These are phyloP conservation scores for Ailuropoda melanoleuca DNA, from an alignment of 2,113 vertebrate species.

Conservation along the genomic window DNA sequence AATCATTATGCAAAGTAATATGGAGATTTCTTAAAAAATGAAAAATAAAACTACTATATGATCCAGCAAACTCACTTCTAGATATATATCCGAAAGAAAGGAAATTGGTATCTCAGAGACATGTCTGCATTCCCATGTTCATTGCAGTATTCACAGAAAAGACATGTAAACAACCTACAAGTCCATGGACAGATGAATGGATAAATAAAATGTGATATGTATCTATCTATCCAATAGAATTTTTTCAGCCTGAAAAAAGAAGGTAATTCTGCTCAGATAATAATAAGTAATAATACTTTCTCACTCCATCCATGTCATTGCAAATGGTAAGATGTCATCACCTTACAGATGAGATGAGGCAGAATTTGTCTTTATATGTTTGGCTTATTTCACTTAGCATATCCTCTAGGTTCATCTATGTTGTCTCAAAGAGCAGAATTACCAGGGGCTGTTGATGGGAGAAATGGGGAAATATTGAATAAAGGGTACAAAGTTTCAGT, in stretches of 20 bases:
- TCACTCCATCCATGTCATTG: no score
- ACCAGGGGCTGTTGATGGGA: neutral
- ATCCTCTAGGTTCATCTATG: neutral
- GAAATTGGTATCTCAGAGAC: neutral
- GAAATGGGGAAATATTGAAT: neutral
- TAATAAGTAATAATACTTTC: no score
- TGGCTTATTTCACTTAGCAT: neutral
- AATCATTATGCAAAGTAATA: neutral
- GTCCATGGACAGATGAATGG: neutral
- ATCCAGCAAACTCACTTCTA: neutral
- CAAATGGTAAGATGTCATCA: no score
- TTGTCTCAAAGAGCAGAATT: neutral
- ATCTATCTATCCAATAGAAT: neutral
- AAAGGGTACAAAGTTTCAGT: neutral
- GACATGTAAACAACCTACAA: neutral
- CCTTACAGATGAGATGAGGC: neutral
- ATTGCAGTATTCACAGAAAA: neutral
- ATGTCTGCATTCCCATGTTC: neutral
- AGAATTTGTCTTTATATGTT: neutral
- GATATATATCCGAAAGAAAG: neutral
- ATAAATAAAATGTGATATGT: neutral
- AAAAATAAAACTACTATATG: neutral
- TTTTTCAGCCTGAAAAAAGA: neutral
- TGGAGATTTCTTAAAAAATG: neutral
- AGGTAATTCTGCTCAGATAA: neutral